Conservation (phyloP, 23 tunicate species). For the Corella eumyota region DNA sequence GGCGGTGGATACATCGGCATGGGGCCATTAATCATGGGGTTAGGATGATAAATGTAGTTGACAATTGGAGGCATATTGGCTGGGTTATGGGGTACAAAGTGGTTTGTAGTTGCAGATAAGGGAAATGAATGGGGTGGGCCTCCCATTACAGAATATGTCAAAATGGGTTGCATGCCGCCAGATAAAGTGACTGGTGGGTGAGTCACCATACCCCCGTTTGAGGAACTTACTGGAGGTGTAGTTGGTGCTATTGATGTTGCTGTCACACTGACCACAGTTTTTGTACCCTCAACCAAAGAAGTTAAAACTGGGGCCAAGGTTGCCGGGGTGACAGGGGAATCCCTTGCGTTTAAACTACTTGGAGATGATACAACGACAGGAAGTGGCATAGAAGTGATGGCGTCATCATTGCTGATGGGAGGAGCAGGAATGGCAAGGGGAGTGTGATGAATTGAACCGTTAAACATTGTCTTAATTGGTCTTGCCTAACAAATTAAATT, state of each 20-base stretch:
- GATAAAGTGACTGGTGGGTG: constrained; percentile 36
- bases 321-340: neutral
- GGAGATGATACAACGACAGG: constrained; percentile 3
- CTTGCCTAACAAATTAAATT: constrained; percentile 18
- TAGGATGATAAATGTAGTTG: constrained; percentile 18
- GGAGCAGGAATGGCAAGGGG: constrained; percentile 9
- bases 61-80: constrained; percentile 10
- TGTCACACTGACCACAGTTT: neutral
- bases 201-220: too few species aligned
- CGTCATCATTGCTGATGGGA: neutral
- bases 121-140: constrained; percentile 32
- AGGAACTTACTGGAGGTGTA: neutral
- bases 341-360: neutral
- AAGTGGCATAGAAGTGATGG: neutral
- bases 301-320: too few species aligned
- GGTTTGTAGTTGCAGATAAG: constrained; percentile 26
- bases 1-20: constrained; percentile 19
- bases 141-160: constrained; percentile 55
- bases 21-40: constrained; percentile 30
- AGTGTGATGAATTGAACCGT: constrained; percentile 1
- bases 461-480: constrained; percentile 24
- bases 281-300: neutral
- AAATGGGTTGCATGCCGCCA: constrained; percentile 47
- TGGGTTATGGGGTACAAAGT: constrained; percentile 20
- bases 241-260: neutral